Conservation (phyloP, 2,888 invertebrate species). For the Catocala sponsa region DNA sequence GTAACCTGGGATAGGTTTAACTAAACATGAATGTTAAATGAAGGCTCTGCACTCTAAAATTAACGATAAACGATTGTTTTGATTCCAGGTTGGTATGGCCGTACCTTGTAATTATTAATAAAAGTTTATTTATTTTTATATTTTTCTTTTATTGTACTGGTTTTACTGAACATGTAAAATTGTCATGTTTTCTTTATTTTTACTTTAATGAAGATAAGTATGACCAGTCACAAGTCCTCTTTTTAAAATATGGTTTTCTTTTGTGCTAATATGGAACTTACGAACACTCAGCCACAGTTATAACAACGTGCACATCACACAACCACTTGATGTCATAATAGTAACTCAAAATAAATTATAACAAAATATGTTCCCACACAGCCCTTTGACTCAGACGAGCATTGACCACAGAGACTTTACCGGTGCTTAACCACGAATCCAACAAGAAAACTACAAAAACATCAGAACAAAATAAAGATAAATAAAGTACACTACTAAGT, state of each 20-base stretch:
- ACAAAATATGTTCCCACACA: constrained; percentile 1
- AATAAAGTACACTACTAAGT: constrained; percentile 14
- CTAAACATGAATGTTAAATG: not conserved
- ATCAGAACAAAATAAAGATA: constrained; percentile 24
- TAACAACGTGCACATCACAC: not conserved
- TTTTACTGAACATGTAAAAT: too few species aligned
- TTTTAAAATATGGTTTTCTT: too few species aligned
- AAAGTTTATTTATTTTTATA: too few species aligned
- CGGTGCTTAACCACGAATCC: not conserved
- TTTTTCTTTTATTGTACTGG: too few species aligned
- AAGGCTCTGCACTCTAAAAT: not conserved
- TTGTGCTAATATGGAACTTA: too few species aligned
- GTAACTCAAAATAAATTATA: not conserved
- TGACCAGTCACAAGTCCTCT: too few species aligned
- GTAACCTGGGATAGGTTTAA: not conserved
- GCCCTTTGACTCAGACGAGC: not conserved
- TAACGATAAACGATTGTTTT: too few species aligned
- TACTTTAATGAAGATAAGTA: too few species aligned
- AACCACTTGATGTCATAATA: not conserved
- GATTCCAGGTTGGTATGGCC: too few species aligned
- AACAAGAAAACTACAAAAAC: constrained; percentile 12
- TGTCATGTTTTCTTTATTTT: too few species aligned
- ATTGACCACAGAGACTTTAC: constrained; percentile 3
- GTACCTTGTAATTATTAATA: too few species aligned
- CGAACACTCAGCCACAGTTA: too few species aligned